A percentile compares a stretch with the other conserved stretches of the same genome.
phyloP scores from a whole-genome alignment of 1,140 invertebrate genomes.

The Cyphomyrmex costatus region DNA sequence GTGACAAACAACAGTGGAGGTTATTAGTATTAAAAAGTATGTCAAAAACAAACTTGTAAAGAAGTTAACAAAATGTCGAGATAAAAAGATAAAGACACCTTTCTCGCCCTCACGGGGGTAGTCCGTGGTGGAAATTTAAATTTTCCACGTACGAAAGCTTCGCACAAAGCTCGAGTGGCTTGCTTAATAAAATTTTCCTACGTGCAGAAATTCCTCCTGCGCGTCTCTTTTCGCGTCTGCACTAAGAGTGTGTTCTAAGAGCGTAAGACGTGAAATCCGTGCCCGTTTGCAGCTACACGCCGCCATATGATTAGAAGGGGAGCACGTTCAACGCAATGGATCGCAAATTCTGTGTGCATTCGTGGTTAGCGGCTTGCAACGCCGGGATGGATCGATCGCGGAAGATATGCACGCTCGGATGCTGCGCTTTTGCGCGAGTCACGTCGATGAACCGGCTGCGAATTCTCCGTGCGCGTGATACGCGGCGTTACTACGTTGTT shows the following conservation, averaged over 20 bases:
- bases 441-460: constrained; percentile 42
- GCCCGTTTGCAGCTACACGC: constrained; percentile 1
- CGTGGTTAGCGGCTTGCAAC: constrained; percentile 48
- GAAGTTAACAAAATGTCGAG: constrained; percentile 37
- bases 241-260: constrained; percentile 1
- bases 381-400: constrained; percentile 47
- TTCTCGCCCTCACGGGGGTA: neutral
- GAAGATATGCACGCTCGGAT: constrained; percentile 57
- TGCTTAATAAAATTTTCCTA: constrained; percentile 51
- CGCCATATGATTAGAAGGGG: constrained; percentile 45
- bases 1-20: neutral
- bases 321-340: constrained; percentile 49
- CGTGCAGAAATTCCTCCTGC: constrained; percentile 1
- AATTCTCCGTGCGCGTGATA: constrained; percentile 30
- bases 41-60: neutral
- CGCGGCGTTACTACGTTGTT: constrained; percentile 21
- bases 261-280: constrained; percentile 28
- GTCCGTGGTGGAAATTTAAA: constrained; percentile 36
- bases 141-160: constrained; percentile 36
- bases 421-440: constrained; percentile 58
- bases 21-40: neutral
- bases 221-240: neutral
- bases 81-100: neutral
- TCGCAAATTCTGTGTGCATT: constrained; percentile 60
- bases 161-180: neutral